Base-by-base conservation (phyloP, 2,888 invertebrate species). In the Epirrita christyi region DNA sequence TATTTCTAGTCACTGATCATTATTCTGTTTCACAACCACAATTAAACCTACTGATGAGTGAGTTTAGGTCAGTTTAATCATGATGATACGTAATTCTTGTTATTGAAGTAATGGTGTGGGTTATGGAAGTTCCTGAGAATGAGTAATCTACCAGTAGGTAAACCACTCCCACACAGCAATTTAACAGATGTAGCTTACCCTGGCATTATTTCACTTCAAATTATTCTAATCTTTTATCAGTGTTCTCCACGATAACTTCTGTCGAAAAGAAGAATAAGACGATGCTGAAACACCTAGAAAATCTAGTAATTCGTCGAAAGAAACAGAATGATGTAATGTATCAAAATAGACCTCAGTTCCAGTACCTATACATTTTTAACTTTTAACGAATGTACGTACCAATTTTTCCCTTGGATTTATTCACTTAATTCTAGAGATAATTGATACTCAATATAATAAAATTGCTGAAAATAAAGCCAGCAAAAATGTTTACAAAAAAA, bases 101-200 rank as follows among this genome's bases (percentile, higher is more conserved):
- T 64, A 61, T 52, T 53, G 8, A 52, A 48, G 45, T 55, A 40
- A 58, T 46, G 47, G 38, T 61, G 64, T 59, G 53, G 50, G 56
- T 51, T 59, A 78, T 76, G 72, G 75, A 77, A 46, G 50, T 59
- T 50, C 27, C 34, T 38, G 79, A 78, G 61, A 71, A 71, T 75
- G 76, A 82, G 70, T 70, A 75, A 75, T 75, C 70, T 48, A 44
- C 55, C 59, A 61, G 79, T 80, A 78, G 76, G 80, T 78, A 76
- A 78, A 80, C 88, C 88, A 88, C 88, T 88, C 90, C 88, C 85
- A 82, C 77, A 66, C 68, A 62, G 40, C 21, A 50, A 45, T 1
- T 6, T 13, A 38, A 68, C 83, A 84, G 76, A 77, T 85, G 83
- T 76, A 76, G 74, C 91, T 92, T 92, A 92, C 91, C 91, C 89